Conservation (phyloP, 2,113 vertebrate genomes). For the Neolamprologus tretocephalus region DNA sequence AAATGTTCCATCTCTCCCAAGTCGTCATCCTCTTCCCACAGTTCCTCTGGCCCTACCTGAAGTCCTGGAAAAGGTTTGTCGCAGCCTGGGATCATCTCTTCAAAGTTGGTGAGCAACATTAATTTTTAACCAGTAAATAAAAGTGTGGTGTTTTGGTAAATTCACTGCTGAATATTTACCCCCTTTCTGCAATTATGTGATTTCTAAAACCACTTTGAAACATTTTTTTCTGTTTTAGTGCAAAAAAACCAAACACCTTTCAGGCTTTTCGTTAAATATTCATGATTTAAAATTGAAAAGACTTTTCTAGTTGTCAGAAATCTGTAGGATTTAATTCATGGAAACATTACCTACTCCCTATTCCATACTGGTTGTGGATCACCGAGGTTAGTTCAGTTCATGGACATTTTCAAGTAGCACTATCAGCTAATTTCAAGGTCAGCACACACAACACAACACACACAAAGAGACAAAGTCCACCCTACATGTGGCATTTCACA, state of each 20-base stretch:
- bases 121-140: not conserved
- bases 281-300: not conserved
- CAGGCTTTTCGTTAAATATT: not conserved
- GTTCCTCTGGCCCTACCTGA: slow-evolving; percentile 63
- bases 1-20: slow-evolving; percentile 68
- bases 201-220: not conserved
- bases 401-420: not conserved
- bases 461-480: slow-evolving; percentile 9
- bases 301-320: not conserved
- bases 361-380: not conserved
- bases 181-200: not conserved
- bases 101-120: slow-evolving; percentile 59
- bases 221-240: not conserved
- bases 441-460: not conserved
- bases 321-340: not conserved
- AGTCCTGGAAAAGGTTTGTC: slow-evolving; percentile 70
- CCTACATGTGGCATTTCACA: not conserved
- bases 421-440: not conserved
- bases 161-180: not conserved
- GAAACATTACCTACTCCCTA: not conserved
- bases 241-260: not conserved
- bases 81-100: slow-evolving; percentile 71
- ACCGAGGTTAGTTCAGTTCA: not conserved
- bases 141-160: not conserved
- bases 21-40: slow-evolving; percentile 67